These are phyloP conservation scores for Cichlasoma orientale DNA, from an alignment of 2,797 vertebrate genomes.

Conservation along the genomic window DNA sequence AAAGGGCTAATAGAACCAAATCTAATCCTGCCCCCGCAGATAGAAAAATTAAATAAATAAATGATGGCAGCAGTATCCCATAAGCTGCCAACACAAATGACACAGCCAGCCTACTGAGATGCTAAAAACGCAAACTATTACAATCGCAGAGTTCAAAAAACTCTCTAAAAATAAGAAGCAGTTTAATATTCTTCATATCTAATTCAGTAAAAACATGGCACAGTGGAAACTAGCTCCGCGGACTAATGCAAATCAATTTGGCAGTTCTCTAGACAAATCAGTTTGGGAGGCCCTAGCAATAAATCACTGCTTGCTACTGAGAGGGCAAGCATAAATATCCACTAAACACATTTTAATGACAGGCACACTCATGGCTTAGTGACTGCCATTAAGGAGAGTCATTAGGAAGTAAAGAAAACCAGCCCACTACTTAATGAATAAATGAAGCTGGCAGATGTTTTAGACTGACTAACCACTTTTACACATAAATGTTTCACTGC, in stretches of 20 bases:
- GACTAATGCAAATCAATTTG: constrained; percentile 41
- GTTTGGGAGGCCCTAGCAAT: constrained; percentile 18
- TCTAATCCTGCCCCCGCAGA: constrained; percentile 7
- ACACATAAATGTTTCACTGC: constrained; percentile 48
- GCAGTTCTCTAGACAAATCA: constrained; percentile 48
- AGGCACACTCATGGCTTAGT: constrained; percentile 51
- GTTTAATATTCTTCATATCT: constrained; percentile 15
- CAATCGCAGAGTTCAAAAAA: constrained; percentile 5
- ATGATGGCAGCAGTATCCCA: background rate
- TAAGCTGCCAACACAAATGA: background rate
- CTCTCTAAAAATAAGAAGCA: background rate
- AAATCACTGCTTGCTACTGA: constrained; percentile 45
- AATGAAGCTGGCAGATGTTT: constrained; percentile 65
- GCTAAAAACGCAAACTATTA: constrained; percentile 9
- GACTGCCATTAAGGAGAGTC: constrained; percentile 59
- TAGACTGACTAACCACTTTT: constrained; percentile 52
- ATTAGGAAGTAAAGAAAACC: constrained; percentile 62
- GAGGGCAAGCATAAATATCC: constrained; percentile 62
- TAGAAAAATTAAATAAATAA: constrained; percentile 14
- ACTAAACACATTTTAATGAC: constrained; percentile 73
- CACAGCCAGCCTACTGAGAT: background rate
- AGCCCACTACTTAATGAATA: constrained; percentile 54
- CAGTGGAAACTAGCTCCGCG: constrained; percentile 15
- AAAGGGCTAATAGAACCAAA: background rate
- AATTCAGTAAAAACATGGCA: constrained; percentile 8